These are phyloP conservation scores for Nowickia ferox DNA, from an alignment of 2,888 invertebrate genomes.

Conservation along the genomic window DNA sequence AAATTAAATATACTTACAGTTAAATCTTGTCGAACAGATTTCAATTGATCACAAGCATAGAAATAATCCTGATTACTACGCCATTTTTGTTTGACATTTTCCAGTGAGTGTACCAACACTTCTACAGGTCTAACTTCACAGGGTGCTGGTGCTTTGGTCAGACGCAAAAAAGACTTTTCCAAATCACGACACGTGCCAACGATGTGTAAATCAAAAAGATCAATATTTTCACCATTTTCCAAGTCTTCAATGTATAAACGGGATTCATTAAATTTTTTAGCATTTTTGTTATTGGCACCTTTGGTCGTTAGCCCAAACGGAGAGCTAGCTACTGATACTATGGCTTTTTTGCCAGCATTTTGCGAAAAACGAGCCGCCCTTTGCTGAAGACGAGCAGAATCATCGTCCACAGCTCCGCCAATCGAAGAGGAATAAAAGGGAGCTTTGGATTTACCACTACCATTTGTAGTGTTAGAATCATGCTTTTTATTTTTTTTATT, in stretches of 20 bases:
- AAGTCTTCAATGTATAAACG: slow-evolving; percentile 84
- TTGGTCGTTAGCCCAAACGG: slow-evolving; percentile 73
- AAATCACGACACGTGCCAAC: slow-evolving; percentile 97
- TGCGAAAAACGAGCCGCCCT: slow-evolving; percentile 92
- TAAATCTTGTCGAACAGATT: slow-evolving; percentile 99
- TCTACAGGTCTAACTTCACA: slow-evolving; percentile 95
- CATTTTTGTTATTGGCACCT: slow-evolving; percentile 50
- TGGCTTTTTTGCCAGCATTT: slow-evolving; percentile 78
- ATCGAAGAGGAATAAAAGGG: slow-evolving; percentile 88
- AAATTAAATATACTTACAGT: slow-evolving; percentile 88
- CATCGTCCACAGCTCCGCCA: slow-evolving; percentile 88
- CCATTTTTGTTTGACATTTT: slow-evolving; percentile 96
- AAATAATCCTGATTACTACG: slow-evolving; percentile 95
- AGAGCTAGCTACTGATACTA: slow-evolving; percentile 80
- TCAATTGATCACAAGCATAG: slow-evolving; percentile 99
- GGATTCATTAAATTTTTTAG: slow-evolving; percentile 68
- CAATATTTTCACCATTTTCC: slow-evolving; percentile 87
- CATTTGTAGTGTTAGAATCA: slow-evolving; percentile 47
- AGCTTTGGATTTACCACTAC: slow-evolving; percentile 83
- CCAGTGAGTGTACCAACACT: slow-evolving; percentile 92
- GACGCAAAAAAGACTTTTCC: slow-evolving; percentile 97
- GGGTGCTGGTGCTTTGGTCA: slow-evolving; percentile 97
- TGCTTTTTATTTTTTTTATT: slow-evolving; percentile 80
- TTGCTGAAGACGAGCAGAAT: slow-evolving; percentile 91
- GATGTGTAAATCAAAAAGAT: slow-evolving; percentile 94